These are phyloP conservation scores for Magallana nippona DNA, from an alignment of 2,888 invertebrate genomes.

Conservation along the genomic window DNA sequence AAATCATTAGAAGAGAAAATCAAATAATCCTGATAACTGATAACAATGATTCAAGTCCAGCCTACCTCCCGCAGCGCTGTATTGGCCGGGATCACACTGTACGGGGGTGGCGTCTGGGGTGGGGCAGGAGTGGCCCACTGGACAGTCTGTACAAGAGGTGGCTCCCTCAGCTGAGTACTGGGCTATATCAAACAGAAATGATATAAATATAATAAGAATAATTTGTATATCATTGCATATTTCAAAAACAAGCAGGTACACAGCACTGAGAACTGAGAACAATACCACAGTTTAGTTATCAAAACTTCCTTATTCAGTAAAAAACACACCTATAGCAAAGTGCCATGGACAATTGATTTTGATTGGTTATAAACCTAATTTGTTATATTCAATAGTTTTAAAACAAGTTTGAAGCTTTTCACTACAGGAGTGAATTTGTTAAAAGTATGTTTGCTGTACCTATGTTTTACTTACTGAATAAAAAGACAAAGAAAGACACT, in stretches of 20 bases:
- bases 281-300: too few species aligned
- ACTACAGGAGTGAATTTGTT: too few species aligned
- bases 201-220: neutral
- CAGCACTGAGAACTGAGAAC: too few species aligned
- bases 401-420: too few species aligned
- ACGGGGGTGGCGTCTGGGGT: conserved; percentile 60
- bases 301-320: too few species aligned
- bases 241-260: too few species aligned
- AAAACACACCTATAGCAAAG: too few species aligned
- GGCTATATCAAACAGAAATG: conserved; percentile 50
- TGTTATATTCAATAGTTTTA: neutral
- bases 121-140: conserved; percentile 62
- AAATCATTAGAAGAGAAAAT: too few species aligned
- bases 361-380: neutral
- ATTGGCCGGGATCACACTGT: conserved; percentile 66
- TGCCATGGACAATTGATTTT: too few species aligned
- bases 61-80: conserved; percentile 61
- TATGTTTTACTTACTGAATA: neutral
- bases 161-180: conserved; percentile 60
- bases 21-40: too few species aligned
- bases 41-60: too few species aligned
- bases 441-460: neutral
- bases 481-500: neutral
- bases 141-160: conserved; percentile 64
- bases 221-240: neutral